phyloP scores from a whole-genome alignment of 37 sponge, comb jelly and placozoan species.

The Amphimedon queenslandica region DNA sequence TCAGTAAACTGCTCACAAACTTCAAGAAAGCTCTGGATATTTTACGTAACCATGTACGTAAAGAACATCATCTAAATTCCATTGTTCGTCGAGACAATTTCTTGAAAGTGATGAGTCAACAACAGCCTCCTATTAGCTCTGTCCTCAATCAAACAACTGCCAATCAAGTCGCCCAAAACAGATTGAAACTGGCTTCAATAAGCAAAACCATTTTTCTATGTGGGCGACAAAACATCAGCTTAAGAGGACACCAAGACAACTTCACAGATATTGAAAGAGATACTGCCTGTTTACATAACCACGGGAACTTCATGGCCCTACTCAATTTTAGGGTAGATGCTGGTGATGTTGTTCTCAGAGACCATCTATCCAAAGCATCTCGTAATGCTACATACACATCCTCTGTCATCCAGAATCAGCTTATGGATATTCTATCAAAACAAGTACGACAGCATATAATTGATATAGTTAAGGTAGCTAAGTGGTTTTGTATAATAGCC shows the following conservation, averaged over 20 bases:
- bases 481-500: slow-evolving; percentile 48
- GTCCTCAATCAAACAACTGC: background rate
- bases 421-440: slow-evolving; percentile 31
- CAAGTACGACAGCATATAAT: slow-evolving; percentile 26
- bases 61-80: slow-evolving; percentile 15
- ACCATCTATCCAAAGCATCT: slow-evolving; percentile 32
- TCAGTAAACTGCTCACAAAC: too few relatives aligned
- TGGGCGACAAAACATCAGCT: slow-evolving; percentile 36
- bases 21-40: too few relatives aligned
- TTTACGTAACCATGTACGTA: too few relatives aligned
- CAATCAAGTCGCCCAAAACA: slow-evolving; percentile 10
- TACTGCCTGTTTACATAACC: slow-evolving; percentile 4
- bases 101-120: slow-evolving; percentile 3
- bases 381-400: slow-evolving; percentile 60
- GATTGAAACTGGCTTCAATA: too few relatives aligned
- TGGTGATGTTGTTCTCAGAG: slow-evolving; percentile 43
- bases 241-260: slow-evolving; percentile 50
- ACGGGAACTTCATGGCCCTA: too few relatives aligned
- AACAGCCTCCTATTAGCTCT: slow-evolving; percentile 10
- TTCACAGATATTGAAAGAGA: slow-evolving; percentile 28
- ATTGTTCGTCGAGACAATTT: slow-evolving; percentile 11
- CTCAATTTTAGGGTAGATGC: too few relatives aligned
- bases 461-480: background rate
- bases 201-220: slow-evolving; percentile 20
- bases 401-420: slow-evolving; percentile 41